These are phyloP conservation scores for Candoia aspera DNA, from an alignment of 2,113 vertebrate species.

Conservation along the genomic window DNA sequence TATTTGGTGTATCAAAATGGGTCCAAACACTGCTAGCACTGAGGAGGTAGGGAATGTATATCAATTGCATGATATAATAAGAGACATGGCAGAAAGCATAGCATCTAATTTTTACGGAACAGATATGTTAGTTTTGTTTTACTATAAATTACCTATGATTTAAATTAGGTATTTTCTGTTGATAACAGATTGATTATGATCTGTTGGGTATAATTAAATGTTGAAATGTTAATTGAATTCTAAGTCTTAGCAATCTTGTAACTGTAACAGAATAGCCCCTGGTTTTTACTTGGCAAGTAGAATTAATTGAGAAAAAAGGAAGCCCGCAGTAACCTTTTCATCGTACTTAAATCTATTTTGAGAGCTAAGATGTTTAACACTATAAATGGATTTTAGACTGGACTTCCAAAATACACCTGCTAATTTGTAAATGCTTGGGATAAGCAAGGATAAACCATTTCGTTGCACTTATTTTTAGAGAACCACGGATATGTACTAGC, in stretches of 20 bases:
- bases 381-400: neutral
- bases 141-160: slow-evolving; percentile 10
- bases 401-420: slow-evolving; percentile 2
- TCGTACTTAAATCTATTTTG: neutral
- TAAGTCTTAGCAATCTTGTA: slow-evolving; percentile 9
- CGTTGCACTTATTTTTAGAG: neutral
- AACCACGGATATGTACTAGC: neutral
- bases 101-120: neutral
- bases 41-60: neutral
- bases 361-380: neutral
- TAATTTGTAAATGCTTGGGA: neutral
- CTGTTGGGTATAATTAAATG: neutral
- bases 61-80: slow-evolving; percentile 2
- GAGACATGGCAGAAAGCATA: neutral
- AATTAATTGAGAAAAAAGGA: slow-evolving; percentile 24
- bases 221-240: slow-evolving; percentile 12
- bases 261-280: neutral
- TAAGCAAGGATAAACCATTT: slow-evolving; percentile 2
- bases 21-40: neutral
- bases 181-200: neutral
- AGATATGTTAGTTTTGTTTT: slow-evolving; percentile 19
- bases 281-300: neutral
- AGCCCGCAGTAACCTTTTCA: neutral
- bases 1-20: neutral
- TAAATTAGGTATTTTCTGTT: slow-evolving; percentile 8